Percentiles rank a stretch among this genome's conserved stretches.
Conservation (phyloP, 1,140 invertebrate species). For the Elymnias hypermnestra region DNA sequence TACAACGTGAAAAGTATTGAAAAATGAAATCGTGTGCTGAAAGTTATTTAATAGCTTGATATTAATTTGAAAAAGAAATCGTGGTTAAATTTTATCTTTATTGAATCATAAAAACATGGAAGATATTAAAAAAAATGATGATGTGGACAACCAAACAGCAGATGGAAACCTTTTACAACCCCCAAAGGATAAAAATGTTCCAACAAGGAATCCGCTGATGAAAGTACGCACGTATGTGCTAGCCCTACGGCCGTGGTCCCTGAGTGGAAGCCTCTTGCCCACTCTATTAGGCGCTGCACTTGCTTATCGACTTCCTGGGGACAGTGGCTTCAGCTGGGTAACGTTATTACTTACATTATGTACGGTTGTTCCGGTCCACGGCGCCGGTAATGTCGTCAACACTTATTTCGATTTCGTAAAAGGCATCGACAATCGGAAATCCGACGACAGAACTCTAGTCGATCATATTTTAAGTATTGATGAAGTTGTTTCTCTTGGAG, state of each 20-base stretch:
- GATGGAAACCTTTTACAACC: slow-evolving; percentile 65
- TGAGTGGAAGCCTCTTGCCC: slow-evolving; percentile 93
- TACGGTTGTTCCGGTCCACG: slow-evolving; percentile 93
- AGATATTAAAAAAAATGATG: slow-evolving; percentile 36
- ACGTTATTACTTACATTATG: slow-evolving; percentile 88
- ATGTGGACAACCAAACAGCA: slow-evolving; percentile 42
- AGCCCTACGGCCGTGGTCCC: slow-evolving; percentile 93
- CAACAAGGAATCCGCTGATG: slow-evolving; percentile 79
- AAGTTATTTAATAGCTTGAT: slow-evolving; percentile 9
- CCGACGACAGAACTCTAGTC: slow-evolving; percentile 94
- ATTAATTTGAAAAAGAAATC: slow-evolving; percentile 6
- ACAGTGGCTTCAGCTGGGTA: slow-evolving; percentile 85
- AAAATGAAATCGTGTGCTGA: neutral
- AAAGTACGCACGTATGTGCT: slow-evolving; percentile 91
- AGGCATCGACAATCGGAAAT: slow-evolving; percentile 94
- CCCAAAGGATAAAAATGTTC: slow-evolving; percentile 42
- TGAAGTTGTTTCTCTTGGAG: slow-evolving; percentile 91
- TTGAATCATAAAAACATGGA: slow-evolving; percentile 27
- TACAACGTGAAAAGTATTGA: neutral
- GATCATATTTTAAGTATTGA: slow-evolving; percentile 91
- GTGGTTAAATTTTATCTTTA: neutral
- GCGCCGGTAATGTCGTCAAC: slow-evolving; percentile 97
- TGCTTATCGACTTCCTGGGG: slow-evolving; percentile 85
- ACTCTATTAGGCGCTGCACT: slow-evolving; percentile 91
- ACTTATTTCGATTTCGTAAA: slow-evolving; percentile 96